phyloP scores from a whole-genome alignment of 2,113 vertebrate genomes.

The Paraplagusia blochii region DNA sequence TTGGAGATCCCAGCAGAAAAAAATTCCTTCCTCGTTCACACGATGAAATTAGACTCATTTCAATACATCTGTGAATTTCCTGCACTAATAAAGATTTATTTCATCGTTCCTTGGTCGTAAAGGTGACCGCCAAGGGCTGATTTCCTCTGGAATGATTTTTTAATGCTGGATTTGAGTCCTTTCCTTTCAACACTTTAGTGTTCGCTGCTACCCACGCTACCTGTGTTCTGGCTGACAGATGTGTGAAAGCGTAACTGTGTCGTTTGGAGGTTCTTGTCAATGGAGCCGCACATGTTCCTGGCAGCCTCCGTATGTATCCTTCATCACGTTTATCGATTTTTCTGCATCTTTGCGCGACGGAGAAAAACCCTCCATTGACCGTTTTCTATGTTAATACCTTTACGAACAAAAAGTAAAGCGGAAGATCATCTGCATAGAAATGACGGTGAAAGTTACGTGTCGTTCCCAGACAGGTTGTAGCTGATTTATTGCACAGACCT shows the following conservation, averaged over 20 bases:
- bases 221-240: conserved; percentile 1
- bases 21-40: conserved; percentile 2
- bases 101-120: not conserved
- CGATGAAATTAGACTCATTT: conserved; percentile 14
- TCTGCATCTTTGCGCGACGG: conserved; percentile 13
- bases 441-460: conserved; percentile 9
- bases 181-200: not conserved
- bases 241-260: conserved; percentile 9
- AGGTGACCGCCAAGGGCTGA: not conserved
- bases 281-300: conserved; percentile 12
- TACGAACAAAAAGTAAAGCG: conserved; percentile 4
- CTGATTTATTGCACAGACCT: too few relatives aligned
- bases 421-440: conserved; percentile 30
- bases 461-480: too few relatives aligned
- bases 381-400: conserved; percentile 1
- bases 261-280: conserved; percentile 16
- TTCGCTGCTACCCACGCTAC: not conserved
- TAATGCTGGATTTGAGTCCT: conserved; percentile 3
- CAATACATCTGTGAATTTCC: not conserved
- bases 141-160: not conserved
- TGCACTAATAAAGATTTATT: too few relatives aligned
- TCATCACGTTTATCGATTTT: conserved; percentile 19
- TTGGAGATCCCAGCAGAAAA: conserved; percentile 10
- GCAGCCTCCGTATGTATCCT: not conserved
- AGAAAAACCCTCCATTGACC: conserved; percentile 27